Evolutionary conservation across 2,797 vertebrate species (phyloP).

Genomic region (Alcedo atthis): DNA sequence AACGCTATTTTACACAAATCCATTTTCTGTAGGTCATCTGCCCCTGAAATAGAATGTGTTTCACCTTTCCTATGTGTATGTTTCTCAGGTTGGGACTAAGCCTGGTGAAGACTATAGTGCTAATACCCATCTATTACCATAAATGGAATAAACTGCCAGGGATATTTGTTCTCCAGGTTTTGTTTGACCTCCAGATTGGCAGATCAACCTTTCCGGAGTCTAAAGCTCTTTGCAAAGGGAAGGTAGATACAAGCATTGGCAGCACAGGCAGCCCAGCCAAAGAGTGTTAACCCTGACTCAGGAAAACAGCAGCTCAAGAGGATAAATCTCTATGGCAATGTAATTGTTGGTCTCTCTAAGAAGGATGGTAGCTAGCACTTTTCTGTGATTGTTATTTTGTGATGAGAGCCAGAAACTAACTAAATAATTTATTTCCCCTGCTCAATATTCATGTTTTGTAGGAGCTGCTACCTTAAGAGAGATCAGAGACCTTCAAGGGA

Average conservation of each 20-base stretch:
- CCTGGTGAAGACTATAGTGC: neutral
- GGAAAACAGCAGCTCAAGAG: neutral
- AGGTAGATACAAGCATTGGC: neutral
- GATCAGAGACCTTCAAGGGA: neutral
- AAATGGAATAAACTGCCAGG: neutral
- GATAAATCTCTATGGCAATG: conserved; percentile 16
- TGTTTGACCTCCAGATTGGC: conserved; percentile 38
- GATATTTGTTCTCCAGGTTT: conserved; percentile 2
- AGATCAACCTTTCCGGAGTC: neutral
- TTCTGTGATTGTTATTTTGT: neutral
- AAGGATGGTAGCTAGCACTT: neutral
- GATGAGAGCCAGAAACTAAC: neutral
- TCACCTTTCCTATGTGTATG: neutral
- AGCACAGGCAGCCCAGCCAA: neutral
- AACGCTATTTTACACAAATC: neutral
- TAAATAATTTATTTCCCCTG: neutral
- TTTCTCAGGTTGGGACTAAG: neutral
- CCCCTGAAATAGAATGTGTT: neutral
- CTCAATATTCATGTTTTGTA: neutral
- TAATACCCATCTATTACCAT: neutral
- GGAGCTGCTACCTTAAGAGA: neutral
- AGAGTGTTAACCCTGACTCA: conserved; percentile 13
- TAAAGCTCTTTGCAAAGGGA: neutral
- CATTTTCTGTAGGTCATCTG: neutral
- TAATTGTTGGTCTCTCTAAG: neutral